Evolutionary conservation across 2,888 invertebrate species (phyloP), one percentile per base, ranked within the genome.

Genomic region (Megaustenia siamemsis): DNA sequence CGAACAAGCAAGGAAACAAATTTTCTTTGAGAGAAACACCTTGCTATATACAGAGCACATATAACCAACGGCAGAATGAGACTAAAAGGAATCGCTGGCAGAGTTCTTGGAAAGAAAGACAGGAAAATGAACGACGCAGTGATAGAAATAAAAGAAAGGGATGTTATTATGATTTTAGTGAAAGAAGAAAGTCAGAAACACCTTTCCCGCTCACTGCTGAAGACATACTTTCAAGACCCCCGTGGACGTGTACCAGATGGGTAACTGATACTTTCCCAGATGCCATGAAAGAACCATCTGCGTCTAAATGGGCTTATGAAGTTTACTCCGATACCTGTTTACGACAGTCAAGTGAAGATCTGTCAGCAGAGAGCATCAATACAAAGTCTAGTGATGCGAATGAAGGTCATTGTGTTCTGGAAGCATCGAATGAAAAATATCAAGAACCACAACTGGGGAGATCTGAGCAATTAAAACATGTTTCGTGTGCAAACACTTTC

Each of bases 191-290:
- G 12, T 21, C 49, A 32, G 49, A 73, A 1, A 43, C 15, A 6
- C 49, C 35, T 28, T n/a, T 1, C 32, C 3, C 5, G 3, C 18
- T 49, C 32, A 32, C 32, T n/a, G 28, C 32, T 49, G 49, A 49
- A 1, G n/a, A 73, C 32, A 18, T 49, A 5, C 49, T 32, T 1
- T 1, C n/a, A 12, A 45, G 32, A 45, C 78, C 78, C 1, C 43
- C 45, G 1, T 78, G 78, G 78, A 78, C 78, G 4, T 78, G 66
- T 45, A 78, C 78, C 12, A 78, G 66, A 32, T 78, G 78, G 78
- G 35, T 15, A 0, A 60, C 40, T 28, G 63, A 78, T 1, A n/a
- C n/a, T 8, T 18, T 28, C 6, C 28, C 32, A 32, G 15, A 21
- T 21, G 35, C 32, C 15, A 49, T 1, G 2, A 18, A 49, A 15